Percentiles rank a stretch among this genome's conserved stretches.
phyloP scores from a whole-genome alignment of 2,113 vertebrate genomes.

The Scytalopus superciliaris region DNA sequence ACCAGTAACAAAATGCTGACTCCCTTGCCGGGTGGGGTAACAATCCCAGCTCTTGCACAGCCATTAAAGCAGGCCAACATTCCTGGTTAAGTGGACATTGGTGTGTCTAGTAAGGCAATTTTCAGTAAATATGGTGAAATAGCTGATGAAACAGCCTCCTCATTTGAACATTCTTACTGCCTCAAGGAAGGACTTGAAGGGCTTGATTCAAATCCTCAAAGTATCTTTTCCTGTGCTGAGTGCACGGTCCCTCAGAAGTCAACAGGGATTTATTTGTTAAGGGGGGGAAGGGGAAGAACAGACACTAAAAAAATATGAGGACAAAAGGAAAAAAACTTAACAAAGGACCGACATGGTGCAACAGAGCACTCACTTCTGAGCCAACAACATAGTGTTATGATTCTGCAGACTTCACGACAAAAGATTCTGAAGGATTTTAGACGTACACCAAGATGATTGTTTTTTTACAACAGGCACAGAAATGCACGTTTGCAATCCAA shows the following conservation, averaged over 20 bases:
- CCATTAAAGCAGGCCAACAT: background rate
- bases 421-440: background rate
- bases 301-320: background rate
- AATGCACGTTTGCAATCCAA: background rate
- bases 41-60: background rate
- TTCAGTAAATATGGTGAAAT: background rate
- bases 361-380: background rate
- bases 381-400: accelerated
- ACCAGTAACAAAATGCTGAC: background rate
- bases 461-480: background rate
- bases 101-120: background rate
- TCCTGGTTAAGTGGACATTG: background rate
- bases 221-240: background rate
- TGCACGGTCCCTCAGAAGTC: background rate
- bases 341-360: background rate
- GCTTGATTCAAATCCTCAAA: background rate
- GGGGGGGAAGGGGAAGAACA: accelerated
- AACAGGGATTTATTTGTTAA: background rate
- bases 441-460: accelerated
- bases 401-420: background rate
- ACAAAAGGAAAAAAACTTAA: background rate
- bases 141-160: background rate
- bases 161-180: background rate
- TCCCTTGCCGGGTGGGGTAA: background rate
- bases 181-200: background rate